Percentiles rank a stretch among this genome's conserved stretches.
phyloP scores from a whole-genome alignment of 1,140 invertebrate species.

The Pristionchus pacificus region DNA sequence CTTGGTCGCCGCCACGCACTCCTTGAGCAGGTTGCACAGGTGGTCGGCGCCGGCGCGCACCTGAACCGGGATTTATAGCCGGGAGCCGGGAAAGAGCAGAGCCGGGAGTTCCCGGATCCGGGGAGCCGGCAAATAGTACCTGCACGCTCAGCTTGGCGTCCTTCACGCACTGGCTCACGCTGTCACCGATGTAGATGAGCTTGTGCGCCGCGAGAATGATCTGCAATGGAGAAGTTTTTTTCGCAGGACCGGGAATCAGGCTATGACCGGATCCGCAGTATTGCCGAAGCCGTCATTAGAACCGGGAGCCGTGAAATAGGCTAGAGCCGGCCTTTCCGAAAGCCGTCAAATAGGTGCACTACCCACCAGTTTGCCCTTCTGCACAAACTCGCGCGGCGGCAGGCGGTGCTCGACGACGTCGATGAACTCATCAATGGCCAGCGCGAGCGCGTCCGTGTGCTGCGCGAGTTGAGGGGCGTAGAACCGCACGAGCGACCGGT shows the following conservation, averaged over 20 bases:
- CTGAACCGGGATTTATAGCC: no score
- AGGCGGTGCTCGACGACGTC: slow-evolving; percentile 84
- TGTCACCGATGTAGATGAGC: slow-evolving; percentile 86
- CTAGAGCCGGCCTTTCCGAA: no score
- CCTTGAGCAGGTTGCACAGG: slow-evolving; percentile 76
- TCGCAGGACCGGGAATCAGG: no score
- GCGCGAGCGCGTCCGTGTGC: slow-evolving; percentile 76
- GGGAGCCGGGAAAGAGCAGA: no score
- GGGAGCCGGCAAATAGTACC: slow-evolving; percentile 63
- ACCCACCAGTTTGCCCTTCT: slow-evolving; percentile 83
- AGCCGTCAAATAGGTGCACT: no score
- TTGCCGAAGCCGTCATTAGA: no score
- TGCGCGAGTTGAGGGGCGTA: slow-evolving; percentile 78
- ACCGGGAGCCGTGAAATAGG: no score
- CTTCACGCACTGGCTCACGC: slow-evolving; percentile 73
- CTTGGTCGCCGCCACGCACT: slow-evolving; percentile 80
- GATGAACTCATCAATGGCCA: slow-evolving; percentile 84
- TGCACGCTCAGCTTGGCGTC: slow-evolving; percentile 69
- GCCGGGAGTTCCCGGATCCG: no score
- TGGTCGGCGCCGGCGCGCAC: slow-evolving; percentile 66
- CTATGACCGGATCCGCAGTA: no score
- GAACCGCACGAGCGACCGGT: slow-evolving; percentile 77
- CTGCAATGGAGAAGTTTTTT: slow-evolving; percentile 13
- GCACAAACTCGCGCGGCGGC: slow-evolving; percentile 84
- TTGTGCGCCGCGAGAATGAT: slow-evolving; percentile 78